Conservation (phyloP, 2,888 invertebrate genomes). For the Tolmerus cingulatus region DNA sequence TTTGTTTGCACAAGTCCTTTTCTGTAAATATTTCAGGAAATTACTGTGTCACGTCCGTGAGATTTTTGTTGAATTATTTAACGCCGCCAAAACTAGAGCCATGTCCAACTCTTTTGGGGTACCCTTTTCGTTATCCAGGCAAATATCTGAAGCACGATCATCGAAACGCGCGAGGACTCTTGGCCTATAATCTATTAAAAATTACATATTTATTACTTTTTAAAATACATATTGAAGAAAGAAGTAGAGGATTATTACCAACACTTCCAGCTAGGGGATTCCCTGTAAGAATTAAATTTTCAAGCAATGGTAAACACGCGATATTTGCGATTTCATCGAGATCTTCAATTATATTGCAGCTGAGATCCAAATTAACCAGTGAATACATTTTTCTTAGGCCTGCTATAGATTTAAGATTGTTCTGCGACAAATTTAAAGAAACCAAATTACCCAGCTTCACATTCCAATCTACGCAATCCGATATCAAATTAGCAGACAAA, state of each 20-base stretch:
- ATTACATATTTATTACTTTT: neutral
- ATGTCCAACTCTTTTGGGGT: conserved; percentile 90
- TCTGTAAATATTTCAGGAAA: neutral
- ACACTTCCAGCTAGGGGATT: conserved; percentile 81
- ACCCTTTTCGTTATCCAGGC: conserved; percentile 86
- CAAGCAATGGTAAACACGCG: conserved; percentile 84
- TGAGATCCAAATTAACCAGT: conserved; percentile 83
- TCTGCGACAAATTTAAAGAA: conserved; percentile 85
- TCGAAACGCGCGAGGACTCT: conserved; percentile 89
- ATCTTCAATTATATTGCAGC: conserved; percentile 82
- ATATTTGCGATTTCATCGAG: conserved; percentile 83
- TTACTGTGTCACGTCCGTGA: neutral
- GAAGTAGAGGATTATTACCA: conserved; percentile 54
- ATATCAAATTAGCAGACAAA: conserved; percentile 80
- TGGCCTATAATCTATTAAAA: conserved; percentile 79
- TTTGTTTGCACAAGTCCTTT: neutral
- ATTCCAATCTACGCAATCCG: conserved; percentile 78
- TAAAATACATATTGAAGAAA: neutral
- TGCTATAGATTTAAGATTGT: conserved; percentile 75
- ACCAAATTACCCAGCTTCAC: conserved; percentile 87
- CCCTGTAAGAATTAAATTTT: conserved; percentile 84
- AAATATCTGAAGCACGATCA: conserved; percentile 81
- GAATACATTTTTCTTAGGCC: conserved; percentile 87
- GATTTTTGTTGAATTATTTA: conserved; percentile 65
- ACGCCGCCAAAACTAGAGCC: conserved; percentile 87